Evolutionary conservation across 2,797 vertebrate species (phyloP).

Genomic region (Bovichtus diacanthus): DNA sequence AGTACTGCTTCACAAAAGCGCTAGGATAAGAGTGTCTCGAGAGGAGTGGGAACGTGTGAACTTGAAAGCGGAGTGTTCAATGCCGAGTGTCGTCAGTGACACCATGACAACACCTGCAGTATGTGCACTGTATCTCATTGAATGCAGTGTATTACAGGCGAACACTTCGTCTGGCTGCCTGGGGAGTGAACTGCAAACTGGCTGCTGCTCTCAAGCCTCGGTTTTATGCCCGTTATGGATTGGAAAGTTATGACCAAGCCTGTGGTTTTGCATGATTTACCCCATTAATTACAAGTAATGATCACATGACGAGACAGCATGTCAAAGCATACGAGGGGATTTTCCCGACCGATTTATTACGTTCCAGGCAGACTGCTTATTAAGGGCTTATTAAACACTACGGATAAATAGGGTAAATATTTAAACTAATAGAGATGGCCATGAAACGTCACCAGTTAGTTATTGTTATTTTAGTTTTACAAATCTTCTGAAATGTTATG

Average conservation of each 20-base stretch:
- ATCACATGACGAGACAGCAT: not conserved
- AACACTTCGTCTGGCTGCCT: not conserved
- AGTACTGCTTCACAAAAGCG: not conserved
- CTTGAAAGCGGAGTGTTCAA: not conserved
- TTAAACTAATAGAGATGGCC: too few species aligned
- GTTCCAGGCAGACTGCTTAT: not conserved
- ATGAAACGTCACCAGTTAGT: too few species aligned
- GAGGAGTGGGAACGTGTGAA: not conserved
- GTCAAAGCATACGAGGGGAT: not conserved
- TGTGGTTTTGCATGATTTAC: not conserved
- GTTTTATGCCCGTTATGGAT: not conserved
- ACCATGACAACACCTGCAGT: constrained; percentile 3
- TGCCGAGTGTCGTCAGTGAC: not conserved
- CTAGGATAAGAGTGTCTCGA: not conserved
- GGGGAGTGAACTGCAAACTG: not conserved
- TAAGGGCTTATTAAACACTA: not conserved
- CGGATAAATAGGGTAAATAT: too few species aligned
- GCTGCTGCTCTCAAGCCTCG: not conserved
- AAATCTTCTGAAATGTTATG: too few species aligned
- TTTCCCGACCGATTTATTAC: not conserved
- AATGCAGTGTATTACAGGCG: not conserved
- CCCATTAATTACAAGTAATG: not conserved
- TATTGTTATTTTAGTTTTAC: too few species aligned
- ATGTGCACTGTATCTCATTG: not conserved
- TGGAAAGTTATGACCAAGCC: not conserved